Percentiles rank a stretch among this genome's conserved stretches.
Evolutionary conservation across 2,797 vertebrate species (phyloP).

Genomic region (Myotis planiceps): DNA sequence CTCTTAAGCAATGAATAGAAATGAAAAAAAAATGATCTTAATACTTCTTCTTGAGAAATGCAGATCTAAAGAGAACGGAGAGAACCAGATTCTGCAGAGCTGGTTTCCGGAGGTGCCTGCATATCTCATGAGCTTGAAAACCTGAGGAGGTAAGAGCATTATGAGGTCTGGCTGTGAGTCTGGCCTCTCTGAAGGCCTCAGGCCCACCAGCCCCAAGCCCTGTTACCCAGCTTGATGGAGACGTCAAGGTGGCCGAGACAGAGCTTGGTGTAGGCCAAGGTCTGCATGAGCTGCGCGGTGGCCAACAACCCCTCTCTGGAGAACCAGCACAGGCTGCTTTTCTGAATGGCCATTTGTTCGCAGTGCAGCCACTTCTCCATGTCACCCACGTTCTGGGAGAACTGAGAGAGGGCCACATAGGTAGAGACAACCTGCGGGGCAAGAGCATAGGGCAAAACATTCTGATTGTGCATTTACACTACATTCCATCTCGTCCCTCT

Average conservation of each 20-base stretch:
- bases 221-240: slow-evolving; percentile 66
- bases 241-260: slow-evolving; percentile 68
- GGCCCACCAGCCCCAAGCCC: not conserved
- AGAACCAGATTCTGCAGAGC: slow-evolving; percentile 66
- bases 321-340: slow-evolving; percentile 27
- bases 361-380: slow-evolving; percentile 56
- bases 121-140: slow-evolving; percentile 63
- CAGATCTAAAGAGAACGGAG: slow-evolving; percentile 70
- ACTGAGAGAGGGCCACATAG: slow-evolving; percentile 69
- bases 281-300: slow-evolving; percentile 64
- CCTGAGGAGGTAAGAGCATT: not conserved
- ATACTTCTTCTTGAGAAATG: slow-evolving; percentile 72
- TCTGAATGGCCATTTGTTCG: slow-evolving; percentile 65
- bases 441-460: not conserved
- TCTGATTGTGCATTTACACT: not conserved
- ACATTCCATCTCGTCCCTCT: not conserved
- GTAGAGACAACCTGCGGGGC: slow-evolving; percentile 41
- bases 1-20: not conserved
- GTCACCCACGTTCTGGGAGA: slow-evolving; percentile 57
- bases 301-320: slow-evolving; percentile 52
- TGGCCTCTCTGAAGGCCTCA: not conserved
- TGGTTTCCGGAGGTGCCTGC: slow-evolving; percentile 56
- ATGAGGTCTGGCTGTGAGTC: not conserved
- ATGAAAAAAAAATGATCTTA: not conserved
- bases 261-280: slow-evolving; percentile 68